Percentiles rank a stretch among this genome's conserved stretches.
These are phyloP conservation scores for Pelodytes ibericus DNA, from an alignment of 2,797 vertebrate species.

Conservation along the genomic window DNA sequence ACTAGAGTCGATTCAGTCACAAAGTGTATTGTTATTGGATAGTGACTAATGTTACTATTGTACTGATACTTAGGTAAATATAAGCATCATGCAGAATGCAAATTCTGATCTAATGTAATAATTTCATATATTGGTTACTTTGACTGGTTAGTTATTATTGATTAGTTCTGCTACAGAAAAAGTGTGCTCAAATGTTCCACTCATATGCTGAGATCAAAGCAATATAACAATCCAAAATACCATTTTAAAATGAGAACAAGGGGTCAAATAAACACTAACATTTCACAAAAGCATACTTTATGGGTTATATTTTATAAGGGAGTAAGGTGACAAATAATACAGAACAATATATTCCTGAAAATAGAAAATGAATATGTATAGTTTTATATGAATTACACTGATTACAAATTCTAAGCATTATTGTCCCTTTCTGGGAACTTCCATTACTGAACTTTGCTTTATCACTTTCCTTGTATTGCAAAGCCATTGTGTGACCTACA, in stretches of 20 bases:
- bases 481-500: background rate
- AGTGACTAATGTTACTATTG: no score
- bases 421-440: background rate
- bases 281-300: background rate
- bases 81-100: no score
- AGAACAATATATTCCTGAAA: background rate
- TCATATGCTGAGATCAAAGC: no score
- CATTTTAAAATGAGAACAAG: background rate
- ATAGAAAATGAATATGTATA: background rate
- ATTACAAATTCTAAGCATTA: background rate
- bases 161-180: no score
- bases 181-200: no score
- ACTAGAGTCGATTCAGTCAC: no score
- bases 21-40: no score
- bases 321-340: background rate
- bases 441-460: background rate
- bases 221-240: no score
- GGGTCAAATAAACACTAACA: background rate
- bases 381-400: background rate
- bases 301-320: background rate
- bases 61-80: no score
- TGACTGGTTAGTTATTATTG: no score
- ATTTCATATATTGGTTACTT: no score
- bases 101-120: no score
- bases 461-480: background rate